A percentile compares a stretch with the other conserved stretches of the same genome.
phyloP scores from a whole-genome alignment of 2,797 vertebrate genomes.

The Toxotes lorentzi region DNA sequence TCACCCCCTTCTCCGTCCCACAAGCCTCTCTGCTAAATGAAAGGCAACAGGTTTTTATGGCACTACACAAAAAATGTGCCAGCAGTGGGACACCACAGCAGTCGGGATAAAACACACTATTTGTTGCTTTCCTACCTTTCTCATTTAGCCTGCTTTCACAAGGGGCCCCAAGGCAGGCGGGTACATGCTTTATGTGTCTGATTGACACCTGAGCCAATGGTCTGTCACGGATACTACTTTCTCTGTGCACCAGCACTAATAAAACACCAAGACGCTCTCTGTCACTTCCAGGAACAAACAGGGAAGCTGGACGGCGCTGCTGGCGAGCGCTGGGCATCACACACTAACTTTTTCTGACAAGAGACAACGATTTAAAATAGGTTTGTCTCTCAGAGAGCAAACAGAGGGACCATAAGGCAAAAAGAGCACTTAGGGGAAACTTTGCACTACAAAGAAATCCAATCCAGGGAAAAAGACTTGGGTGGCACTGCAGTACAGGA shows the following conservation, averaged over 20 bases:
- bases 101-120: constrained; percentile 57
- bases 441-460: constrained; percentile 18
- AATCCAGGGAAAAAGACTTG: background rate
- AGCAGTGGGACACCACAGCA: background rate
- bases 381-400: constrained; percentile 46
- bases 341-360: constrained; percentile 66
- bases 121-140: constrained; percentile 41
- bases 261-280: constrained; percentile 70
- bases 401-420: constrained; percentile 2
- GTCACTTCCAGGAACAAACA: constrained; percentile 54
- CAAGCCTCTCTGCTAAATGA: constrained; percentile 58
- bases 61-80: constrained; percentile 27
- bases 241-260: constrained; percentile 59
- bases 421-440: constrained; percentile 40
- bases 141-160: constrained; percentile 40
- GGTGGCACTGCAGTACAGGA: background rate
- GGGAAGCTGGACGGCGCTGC: constrained; percentile 26
- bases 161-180: background rate
- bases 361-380: constrained; percentile 51
- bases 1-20: constrained; percentile 12
- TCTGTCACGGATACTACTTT: constrained; percentile 56
- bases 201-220: constrained; percentile 63
- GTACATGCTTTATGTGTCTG: constrained; percentile 63
- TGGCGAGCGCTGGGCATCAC: constrained; percentile 22
- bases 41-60: constrained; percentile 68